Evolutionary conservation across 2,797 vertebrate species (phyloP).

Genomic region (Masticophis lateralis): DNA sequence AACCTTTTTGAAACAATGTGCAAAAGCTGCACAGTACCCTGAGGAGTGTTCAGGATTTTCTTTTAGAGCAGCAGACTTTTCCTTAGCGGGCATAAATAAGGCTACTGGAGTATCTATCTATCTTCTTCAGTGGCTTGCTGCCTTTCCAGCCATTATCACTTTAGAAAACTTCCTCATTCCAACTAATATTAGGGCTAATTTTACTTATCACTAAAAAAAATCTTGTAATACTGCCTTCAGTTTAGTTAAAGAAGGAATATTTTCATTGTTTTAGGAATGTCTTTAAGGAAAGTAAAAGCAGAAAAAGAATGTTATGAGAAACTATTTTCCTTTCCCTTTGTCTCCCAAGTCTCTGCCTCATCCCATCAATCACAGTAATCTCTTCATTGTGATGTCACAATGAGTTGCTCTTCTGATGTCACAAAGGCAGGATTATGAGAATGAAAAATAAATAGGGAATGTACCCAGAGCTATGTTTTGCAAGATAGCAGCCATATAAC

Average conservation of each 20-base stretch:
- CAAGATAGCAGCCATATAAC: not conserved
- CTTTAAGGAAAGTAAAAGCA: rapidly evolving
- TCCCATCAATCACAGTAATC: slow-evolving; percentile 12
- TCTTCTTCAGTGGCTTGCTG: not conserved
- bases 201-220: not conserved
- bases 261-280: not conserved
- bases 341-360: not conserved
- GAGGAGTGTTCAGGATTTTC: not conserved
- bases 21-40: not conserved
- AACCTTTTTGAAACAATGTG: not conserved
- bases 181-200: not conserved
- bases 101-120: not conserved
- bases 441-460: not conserved
- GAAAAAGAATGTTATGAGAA: not conserved
- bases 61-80: not conserved
- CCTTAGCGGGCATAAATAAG: not conserved
- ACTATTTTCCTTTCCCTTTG: rapidly evolving
- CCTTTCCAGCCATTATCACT: not conserved
- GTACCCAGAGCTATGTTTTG: not conserved
- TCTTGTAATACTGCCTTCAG: not conserved
- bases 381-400: not conserved
- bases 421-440: not conserved
- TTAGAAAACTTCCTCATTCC: not conserved
- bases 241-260: not conserved
- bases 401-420: not conserved